A percentile compares a stretch with the other conserved stretches of the same genome.
Evolutionary conservation across 2,888 invertebrate species (phyloP).

Genomic region (Stegophylla sp.): DNA sequence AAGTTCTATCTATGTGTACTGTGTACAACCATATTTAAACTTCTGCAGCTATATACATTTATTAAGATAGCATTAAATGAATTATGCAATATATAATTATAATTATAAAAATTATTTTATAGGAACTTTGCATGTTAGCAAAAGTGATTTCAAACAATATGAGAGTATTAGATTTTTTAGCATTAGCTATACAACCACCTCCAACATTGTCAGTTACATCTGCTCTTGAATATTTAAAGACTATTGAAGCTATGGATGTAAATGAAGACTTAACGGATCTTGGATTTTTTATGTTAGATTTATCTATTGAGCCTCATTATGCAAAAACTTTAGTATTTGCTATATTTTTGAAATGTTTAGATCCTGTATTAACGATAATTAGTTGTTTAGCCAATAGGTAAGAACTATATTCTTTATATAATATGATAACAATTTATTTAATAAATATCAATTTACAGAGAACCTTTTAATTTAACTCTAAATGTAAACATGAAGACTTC

Average conservation of each 20-base stretch:
- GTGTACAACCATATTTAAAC: no score
- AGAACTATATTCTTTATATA: conserved; percentile 17
- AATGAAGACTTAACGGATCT: conserved; percentile 87
- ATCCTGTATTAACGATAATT: conserved; percentile 89
- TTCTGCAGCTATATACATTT: no score
- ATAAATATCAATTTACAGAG: conserved; percentile 66
- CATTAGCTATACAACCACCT: conserved; percentile 86
- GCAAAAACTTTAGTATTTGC: conserved; percentile 92
- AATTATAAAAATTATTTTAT: background rate
- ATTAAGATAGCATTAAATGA: no score
- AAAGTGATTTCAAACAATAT: conserved; percentile 81
- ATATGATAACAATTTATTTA: background rate
- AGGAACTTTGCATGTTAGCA: conserved; percentile 63
- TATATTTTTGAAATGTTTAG: conserved; percentile 87
- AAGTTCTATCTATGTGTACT: no score
- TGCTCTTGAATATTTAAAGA: conserved; percentile 63
- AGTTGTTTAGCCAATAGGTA: conserved; percentile 76
- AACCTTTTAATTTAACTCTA: conserved; percentile 79
- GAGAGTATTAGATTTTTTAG: conserved; percentile 82
- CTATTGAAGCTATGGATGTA: conserved; percentile 83
- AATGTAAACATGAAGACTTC: conserved; percentile 73
- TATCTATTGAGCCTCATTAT: conserved; percentile 89
- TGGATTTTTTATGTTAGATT: conserved; percentile 84
- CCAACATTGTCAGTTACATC: conserved; percentile 49
- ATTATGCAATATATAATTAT: no score